Conservation (phyloP, 2,113 vertebrate genomes). For the Oncorhynchus clarkii region DNA sequence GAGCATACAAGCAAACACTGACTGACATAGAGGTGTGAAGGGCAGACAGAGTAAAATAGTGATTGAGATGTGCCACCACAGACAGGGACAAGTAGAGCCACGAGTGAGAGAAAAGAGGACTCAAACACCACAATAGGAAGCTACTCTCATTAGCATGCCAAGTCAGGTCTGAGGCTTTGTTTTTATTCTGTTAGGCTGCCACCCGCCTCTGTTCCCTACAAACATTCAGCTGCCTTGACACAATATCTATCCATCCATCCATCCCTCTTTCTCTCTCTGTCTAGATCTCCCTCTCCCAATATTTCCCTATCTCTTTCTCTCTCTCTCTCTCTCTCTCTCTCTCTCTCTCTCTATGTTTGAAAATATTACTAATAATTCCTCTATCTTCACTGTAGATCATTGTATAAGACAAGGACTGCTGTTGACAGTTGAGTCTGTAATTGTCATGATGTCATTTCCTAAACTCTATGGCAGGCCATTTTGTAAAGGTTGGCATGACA, state of each 20-base stretch:
- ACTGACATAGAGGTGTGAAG: neutral
- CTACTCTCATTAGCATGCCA: neutral
- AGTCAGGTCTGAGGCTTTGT: slow-evolving; percentile 15
- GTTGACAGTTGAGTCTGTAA: no score
- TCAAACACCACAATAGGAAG: neutral
- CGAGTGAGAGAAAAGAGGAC: neutral
- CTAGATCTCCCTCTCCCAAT: no score
- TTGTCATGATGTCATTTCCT: no score
- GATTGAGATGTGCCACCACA: neutral
- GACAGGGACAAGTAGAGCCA: neutral
- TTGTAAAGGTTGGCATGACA: slow-evolving; percentile 1
- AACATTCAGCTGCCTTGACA: slow-evolving; percentile 17
- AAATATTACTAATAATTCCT: no score
- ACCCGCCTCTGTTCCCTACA: neutral
- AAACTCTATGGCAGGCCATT: neutral
- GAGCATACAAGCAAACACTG: slow-evolving; percentile 26
- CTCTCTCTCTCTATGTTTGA: neutral
- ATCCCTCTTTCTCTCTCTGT: no score
- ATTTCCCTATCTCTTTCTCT: neutral
- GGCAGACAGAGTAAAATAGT: neutral
- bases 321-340: neutral
- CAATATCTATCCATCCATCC: neutral
- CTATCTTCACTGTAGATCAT: no score
- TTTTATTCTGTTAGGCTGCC: neutral
- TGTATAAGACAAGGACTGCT: no score